phyloP scores from a whole-genome alignment of 2,797 vertebrate genomes.

The Cossypha caffra region DNA sequence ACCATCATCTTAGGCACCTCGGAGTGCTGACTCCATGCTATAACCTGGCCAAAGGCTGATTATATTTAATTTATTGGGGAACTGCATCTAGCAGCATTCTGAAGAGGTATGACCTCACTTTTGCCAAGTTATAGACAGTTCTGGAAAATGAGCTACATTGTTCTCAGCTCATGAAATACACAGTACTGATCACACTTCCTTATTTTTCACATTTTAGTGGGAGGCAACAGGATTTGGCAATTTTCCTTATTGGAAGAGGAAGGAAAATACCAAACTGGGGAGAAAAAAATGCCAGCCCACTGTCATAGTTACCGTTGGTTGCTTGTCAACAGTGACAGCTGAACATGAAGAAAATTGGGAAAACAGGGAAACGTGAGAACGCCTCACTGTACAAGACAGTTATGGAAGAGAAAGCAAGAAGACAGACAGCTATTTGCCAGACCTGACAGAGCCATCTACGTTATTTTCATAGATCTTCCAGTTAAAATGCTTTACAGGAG shows the following conservation, averaged over 20 bases:
- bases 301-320: not conserved
- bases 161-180: not conserved
- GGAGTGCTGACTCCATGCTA: not conserved
- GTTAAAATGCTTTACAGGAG: not conserved
- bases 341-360: not conserved
- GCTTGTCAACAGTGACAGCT: not conserved
- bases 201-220: not conserved
- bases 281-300: not conserved
- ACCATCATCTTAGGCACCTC: not conserved
- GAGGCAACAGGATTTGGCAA: not conserved
- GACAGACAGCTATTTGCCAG: slow-evolving; percentile 11
- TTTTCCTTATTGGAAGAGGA: slow-evolving; percentile 23
- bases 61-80: not conserved
- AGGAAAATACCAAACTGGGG: not conserved
- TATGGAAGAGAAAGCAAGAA: not conserved
- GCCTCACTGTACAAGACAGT: not conserved
- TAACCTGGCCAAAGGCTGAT: not conserved
- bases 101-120: not conserved
- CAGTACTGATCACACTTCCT: not conserved
- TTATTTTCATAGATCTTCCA: not conserved
- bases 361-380: not conserved
- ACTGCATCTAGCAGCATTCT: not conserved
- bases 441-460: not conserved
- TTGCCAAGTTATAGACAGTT: not conserved
- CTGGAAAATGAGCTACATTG: not conserved